Percentiles rank a stretch among this genome's conserved stretches.
Conservation (phyloP, 1,140 invertebrate genomes). For the Bombus picipes region DNA sequence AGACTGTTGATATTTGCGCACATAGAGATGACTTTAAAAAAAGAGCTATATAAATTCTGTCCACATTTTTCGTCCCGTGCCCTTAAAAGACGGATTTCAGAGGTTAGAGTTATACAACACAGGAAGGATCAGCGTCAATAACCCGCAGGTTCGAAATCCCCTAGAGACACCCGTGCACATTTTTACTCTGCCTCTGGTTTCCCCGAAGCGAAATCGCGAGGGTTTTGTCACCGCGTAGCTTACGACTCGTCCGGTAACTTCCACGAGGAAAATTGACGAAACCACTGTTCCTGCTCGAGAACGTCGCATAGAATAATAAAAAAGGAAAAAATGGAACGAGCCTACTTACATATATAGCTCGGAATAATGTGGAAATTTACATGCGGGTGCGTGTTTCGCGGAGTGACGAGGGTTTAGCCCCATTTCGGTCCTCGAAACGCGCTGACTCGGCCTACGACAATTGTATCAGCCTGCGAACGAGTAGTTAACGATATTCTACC, state of each 20-base stretch:
- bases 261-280: conserved; percentile 43
- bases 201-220: conserved; percentile 2
- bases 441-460: conserved; percentile 7
- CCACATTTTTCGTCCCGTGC: not conserved
- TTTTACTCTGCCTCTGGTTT: conserved; percentile 7
- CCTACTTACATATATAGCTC: not conserved
- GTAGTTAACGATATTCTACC: conserved; percentile 47
- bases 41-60: conserved; percentile 15
- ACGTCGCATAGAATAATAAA: conserved; percentile 37
- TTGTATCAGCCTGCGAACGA: conserved; percentile 56
- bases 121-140: conserved; percentile 45
- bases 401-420: conserved; percentile 3
- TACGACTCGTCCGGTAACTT: conserved; percentile 3
- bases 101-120: conserved; percentile 2
- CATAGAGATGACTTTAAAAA: not conserved
- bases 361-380: conserved; percentile 44
- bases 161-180: conserved; percentile 20
- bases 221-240: conserved; percentile 28
- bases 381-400: conserved; percentile 16
- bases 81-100: conserved; percentile 14
- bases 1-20: not conserved
- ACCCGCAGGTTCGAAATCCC: conserved; percentile 26
- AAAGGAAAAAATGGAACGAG: not conserved
- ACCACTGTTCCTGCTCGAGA: conserved; percentile 1
- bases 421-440: not conserved